Base-by-base conservation (phyloP, 2,888 invertebrate genomes). In the Drosophila quinaria region DNA sequence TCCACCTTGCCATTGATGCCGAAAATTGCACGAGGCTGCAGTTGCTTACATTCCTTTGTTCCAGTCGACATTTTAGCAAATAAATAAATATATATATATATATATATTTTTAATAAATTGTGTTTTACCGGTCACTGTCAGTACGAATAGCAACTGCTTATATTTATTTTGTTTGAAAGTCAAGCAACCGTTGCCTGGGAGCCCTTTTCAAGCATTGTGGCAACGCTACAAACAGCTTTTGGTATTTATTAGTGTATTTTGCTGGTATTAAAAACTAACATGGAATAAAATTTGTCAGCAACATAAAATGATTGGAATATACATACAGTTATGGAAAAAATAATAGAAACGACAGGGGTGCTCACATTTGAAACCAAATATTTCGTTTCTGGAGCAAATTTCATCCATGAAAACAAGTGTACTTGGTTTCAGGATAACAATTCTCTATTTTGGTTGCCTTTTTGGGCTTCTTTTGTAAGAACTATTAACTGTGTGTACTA, bases 1-100 rank as follows among this genome's bases (percentile, higher is more conserved):
- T 88, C 91, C 17, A 93, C 93, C 64, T 91, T 79, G 17, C 97
- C 97, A 93, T 97, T 96, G 92, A 97, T 97, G 54, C 96, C 97
- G 80, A 97, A 96, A 68, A 97, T 96, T 47, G 95, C 95, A 60
- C 94, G 94, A 4, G 96, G 92, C 84, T 95, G 94, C 62, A 97
- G 93, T 86, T 94, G 77, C 19, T 94, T 87, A 90, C 92, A 65
- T 54, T 66, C 49, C 35, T 70, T 73, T 11, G 33, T 15, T 1
- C 58, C 51, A 3, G 52, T 56, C 5, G 67, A 66, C 81, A 70
- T 85, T 76, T 39, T 70, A 22, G 19, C 60, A 61, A 46, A 69
- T 39, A 65, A 37, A 55, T 29, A 50, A 33, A 37, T 50, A 62
- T 60, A 74, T 79, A 77, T 85, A 71, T 74, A n/a, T n/a, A n/a